Percentiles rank a stretch among this genome's conserved stretches.
Conservation (phyloP, 2,797 vertebrate genomes). For the Heliangelus exortis region DNA sequence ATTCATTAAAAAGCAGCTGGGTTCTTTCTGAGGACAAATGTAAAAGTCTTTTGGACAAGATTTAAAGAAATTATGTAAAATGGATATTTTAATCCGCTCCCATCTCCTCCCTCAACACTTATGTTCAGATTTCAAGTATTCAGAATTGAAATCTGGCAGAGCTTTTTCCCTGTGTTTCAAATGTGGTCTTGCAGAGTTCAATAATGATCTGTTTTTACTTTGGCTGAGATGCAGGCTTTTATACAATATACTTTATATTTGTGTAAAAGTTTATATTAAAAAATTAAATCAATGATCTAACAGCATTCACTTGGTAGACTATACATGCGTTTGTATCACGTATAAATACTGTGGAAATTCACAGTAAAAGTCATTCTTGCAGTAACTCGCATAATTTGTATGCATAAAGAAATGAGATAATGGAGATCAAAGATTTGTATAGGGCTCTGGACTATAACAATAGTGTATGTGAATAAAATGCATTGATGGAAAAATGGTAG, state of each 20-base stretch:
- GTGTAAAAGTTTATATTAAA: background rate
- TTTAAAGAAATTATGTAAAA: slow-evolving; percentile 35
- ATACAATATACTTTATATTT: background rate
- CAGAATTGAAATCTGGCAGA: background rate
- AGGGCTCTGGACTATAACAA: background rate
- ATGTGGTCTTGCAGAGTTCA: background rate
- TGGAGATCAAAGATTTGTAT: background rate
- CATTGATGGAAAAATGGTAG: background rate
- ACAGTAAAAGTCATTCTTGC: background rate
- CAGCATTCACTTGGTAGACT: background rate
- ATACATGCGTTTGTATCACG: background rate
- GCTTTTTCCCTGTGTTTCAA: background rate
- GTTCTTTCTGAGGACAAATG: background rate
- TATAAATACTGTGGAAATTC: background rate
- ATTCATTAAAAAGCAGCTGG: slow-evolving; percentile 36
- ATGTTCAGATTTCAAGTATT: background rate
- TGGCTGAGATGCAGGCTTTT: background rate
- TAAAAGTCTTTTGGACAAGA: background rate
- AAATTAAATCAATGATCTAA: background rate
- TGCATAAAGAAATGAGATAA: background rate
- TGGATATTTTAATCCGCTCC: background rate
- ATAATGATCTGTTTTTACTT: background rate
- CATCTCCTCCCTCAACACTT: background rate
- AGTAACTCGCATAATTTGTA: background rate
- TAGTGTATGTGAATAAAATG: background rate